Evolutionary conservation across 1,140 invertebrate species (phyloP), one percentile per base, ranked within the genome.

Genomic region (Xylocopa sonorina): DNA sequence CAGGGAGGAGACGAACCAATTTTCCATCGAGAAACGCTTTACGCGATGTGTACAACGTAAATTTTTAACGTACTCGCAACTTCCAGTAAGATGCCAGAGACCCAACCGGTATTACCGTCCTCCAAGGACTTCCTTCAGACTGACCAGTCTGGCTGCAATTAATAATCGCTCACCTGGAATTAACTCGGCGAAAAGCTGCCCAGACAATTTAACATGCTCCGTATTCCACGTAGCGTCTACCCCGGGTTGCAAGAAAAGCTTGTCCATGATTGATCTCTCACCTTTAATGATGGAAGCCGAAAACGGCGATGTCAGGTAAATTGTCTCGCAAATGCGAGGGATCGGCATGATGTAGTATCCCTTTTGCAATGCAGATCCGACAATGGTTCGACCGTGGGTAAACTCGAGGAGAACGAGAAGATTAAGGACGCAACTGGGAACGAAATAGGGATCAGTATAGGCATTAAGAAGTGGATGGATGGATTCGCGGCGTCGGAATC

Each of bases 191-290:
- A 85, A 82, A 73, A 87, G 53, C 29, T 81, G 64, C 21, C 64
- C 81, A 2, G 82, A 73, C 3, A 80, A 58, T 81, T 46, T 74
- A 53, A 50, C 71, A 68, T 81, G 75, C 3, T 72, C 83, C 16
- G 67, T 80, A 21, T 67, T 83, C 51, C 64, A 60, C 27, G 50
- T 53, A 43, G 73, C 81, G 32, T 51, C 60, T 24, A 60, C 77
- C 0, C 79, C 87, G 0, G 32, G 62, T 0, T 82, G 62, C 57
- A 87, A 88, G 58, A 92, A 90, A 75, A 93, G 92, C 60, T 34
- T 90, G 9, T 93, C 92, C 14, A 88, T 93, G 87, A 87, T 88
- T 41, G 88, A 93, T 50, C 75, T 92, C 12, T 84, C 90, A 0
- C 85, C 88, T 2, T 50, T 55, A 32, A 57, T 60, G 18, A 75